phyloP scores from a whole-genome alignment of 2,888 invertebrate genomes.

The Chaetoderma sp. region DNA sequence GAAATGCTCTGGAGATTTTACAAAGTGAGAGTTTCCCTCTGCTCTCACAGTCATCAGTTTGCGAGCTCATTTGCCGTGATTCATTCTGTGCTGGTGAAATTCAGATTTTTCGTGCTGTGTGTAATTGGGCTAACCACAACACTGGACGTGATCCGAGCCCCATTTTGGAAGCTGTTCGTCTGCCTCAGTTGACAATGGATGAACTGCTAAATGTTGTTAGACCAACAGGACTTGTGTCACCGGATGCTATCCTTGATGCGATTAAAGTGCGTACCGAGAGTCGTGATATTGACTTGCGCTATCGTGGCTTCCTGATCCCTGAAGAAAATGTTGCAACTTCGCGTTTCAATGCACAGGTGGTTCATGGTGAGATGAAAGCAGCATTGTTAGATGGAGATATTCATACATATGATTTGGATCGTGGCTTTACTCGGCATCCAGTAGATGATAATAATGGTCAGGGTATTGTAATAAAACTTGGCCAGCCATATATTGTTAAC shows the following conservation, averaged over 20 bases:
- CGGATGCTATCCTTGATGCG: slow-evolving; percentile 93
- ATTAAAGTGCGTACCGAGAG: slow-evolving; percentile 88
- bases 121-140: slow-evolving; percentile 87
- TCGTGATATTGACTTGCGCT: slow-evolving; percentile 82
- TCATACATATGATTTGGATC: slow-evolving; percentile 76
- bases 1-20: slow-evolving; percentile 87
- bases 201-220: slow-evolving; percentile 91
- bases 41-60: slow-evolving; percentile 82
- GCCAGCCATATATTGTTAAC: slow-evolving; percentile 86
- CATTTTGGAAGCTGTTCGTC: slow-evolving; percentile 73
- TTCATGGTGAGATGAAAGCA: slow-evolving; percentile 89
- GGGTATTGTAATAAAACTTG: slow-evolving; percentile 87
- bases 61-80: slow-evolving; percentile 87
- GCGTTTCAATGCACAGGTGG: slow-evolving; percentile 85
- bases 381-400: slow-evolving; percentile 89
- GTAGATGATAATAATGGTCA: slow-evolving; percentile 80
- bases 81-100: slow-evolving; percentile 97
- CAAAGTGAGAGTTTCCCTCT: slow-evolving; percentile 85
- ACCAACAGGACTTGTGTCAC: slow-evolving; percentile 85
- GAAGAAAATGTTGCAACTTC: slow-evolving; percentile 93
- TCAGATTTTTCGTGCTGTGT: slow-evolving; percentile 91
- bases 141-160: slow-evolving; percentile 72
- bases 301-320: slow-evolving; percentile 82
- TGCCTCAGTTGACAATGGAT: slow-evolving; percentile 88
- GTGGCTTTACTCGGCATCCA: slow-evolving; percentile 89